These are phyloP conservation scores for Aleiodes alternator DNA, from an alignment of 2,888 invertebrate genomes.

Conservation along the genomic window DNA sequence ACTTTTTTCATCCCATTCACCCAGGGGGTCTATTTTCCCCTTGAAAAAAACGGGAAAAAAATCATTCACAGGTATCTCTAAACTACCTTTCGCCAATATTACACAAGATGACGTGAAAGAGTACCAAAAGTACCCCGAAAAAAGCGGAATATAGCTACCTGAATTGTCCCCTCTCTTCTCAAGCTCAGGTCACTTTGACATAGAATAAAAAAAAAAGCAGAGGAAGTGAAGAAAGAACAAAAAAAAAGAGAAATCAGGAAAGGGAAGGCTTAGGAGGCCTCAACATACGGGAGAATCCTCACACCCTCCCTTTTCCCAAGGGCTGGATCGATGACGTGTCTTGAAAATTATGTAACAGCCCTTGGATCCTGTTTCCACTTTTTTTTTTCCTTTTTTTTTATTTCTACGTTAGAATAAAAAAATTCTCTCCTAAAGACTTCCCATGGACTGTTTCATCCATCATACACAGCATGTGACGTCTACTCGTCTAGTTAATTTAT, in stretches of 20 bases:
- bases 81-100: conserved; percentile 53
- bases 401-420: background rate
- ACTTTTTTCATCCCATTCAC: conserved; percentile 49
- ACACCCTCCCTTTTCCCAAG: conserved; percentile 37
- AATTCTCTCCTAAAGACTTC: conserved; percentile 17
- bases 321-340: conserved; percentile 43
- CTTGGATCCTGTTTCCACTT: conserved; percentile 18
- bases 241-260: conserved; percentile 55
- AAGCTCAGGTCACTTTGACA: conserved; percentile 56
- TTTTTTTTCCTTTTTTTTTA: background rate
- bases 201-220: conserved; percentile 56
- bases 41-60: conserved; percentile 17
- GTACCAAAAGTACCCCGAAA: conserved; percentile 64
- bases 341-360: conserved; percentile 43
- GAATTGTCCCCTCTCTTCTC: conserved; percentile 59
- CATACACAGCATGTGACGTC: conserved; percentile 13
- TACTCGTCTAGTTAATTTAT: conserved; percentile 15
- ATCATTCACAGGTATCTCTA: conserved; percentile 54
- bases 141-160: conserved; percentile 64
- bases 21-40: conserved; percentile 54
- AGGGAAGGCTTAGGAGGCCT: conserved; percentile 67
- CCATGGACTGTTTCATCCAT: conserved; percentile 28
- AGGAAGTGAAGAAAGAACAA: conserved; percentile 51
- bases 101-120: conserved; percentile 57
- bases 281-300: conserved; percentile 62